phyloP scores from a whole-genome alignment of 2,888 invertebrate genomes.

The Himalopsyche tibetana region DNA sequence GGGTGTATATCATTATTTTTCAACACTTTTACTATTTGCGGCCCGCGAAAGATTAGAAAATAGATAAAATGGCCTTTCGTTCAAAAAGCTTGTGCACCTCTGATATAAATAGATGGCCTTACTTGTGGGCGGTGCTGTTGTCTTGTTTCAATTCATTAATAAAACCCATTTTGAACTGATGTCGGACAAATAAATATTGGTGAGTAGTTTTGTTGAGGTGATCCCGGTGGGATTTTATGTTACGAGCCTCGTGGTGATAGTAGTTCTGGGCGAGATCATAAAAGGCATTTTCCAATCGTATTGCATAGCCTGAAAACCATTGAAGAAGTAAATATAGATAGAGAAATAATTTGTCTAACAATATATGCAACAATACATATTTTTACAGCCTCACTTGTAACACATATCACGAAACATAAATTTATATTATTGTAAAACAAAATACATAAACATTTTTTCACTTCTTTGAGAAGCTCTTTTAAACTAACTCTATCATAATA shows the following conservation, averaged over 20 bases:
- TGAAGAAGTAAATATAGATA: constrained; percentile 52
- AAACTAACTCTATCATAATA: too few species aligned
- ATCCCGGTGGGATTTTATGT: constrained; percentile 92
- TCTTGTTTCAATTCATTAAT: constrained; percentile 96
- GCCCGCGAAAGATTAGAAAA: neutral
- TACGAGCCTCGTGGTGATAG: constrained; percentile 92
- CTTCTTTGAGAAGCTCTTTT: too few species aligned
- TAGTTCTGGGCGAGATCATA: constrained; percentile 95
- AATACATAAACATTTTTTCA: too few species aligned
- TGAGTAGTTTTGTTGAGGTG: constrained; percentile 94
- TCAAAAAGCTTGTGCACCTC: neutral
- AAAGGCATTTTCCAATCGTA: constrained; percentile 93
- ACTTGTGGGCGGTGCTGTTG: constrained; percentile 88
- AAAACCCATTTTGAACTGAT: constrained; percentile 98
- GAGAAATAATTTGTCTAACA: neutral
- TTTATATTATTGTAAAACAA: too few species aligned
- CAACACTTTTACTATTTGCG: too few species aligned
- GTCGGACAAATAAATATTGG: constrained; percentile 93
- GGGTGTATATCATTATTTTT: too few species aligned
- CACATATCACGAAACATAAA: too few species aligned
- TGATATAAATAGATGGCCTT: constrained; percentile 66
- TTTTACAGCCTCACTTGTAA: too few species aligned
- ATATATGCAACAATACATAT: neutral
- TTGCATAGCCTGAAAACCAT: constrained; percentile 74
- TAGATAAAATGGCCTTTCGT: neutral